Evolutionary conservation across 2,797 vertebrate species (phyloP), one percentile per base, ranked within the genome.

Genomic region (Cossypha niveicapilla): DNA sequence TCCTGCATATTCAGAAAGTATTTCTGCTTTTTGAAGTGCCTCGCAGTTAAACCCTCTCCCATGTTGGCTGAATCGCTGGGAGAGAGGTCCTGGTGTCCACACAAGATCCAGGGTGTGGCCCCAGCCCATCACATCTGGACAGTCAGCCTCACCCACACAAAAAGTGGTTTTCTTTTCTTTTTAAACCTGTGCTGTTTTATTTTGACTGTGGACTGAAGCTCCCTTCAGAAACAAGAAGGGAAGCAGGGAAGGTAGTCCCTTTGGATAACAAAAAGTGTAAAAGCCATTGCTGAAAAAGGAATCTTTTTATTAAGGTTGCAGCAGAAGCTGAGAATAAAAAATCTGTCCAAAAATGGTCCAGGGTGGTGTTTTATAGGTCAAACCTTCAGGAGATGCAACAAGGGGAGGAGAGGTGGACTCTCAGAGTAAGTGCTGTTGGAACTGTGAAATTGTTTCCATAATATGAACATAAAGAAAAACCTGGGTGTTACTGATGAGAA

Each of bases 11-110:
- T 86, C 89, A 72, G 77, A 89, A 92, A 86, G 57, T 48, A 24
- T 63, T 94, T 86, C 58, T 86, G 85, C 2, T 73, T 92, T 92
- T 75, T 94, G 63, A 91, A 95, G 70, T 67, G 83, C 73, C 74
- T 88, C 35, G 56, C 8, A 68, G 82, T 88, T 51, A 60, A 93
- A 82, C 19, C 82, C 67, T 47, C 30, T 82, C 37, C 30, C 5
- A 18, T 66, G 50, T 16, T 79, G 63, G 62, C 44, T 71, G 53
- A 61, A 39, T 60, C 1, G 1, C 47, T 58, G 32, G 1, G 4
- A 83, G 80, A 87, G 32, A 71, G 34, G 56, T 70, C 25, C 60
- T 77, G 79, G 35, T 92, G 68, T 28, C 58, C 86, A 53, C 60
- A 54, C 3, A 15, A 72, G 47, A 81, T 53, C 53, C 10, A 23